Base-by-base conservation (phyloP, 2,113 vertebrate species). In the Rhagologus leucostigma region DNA sequence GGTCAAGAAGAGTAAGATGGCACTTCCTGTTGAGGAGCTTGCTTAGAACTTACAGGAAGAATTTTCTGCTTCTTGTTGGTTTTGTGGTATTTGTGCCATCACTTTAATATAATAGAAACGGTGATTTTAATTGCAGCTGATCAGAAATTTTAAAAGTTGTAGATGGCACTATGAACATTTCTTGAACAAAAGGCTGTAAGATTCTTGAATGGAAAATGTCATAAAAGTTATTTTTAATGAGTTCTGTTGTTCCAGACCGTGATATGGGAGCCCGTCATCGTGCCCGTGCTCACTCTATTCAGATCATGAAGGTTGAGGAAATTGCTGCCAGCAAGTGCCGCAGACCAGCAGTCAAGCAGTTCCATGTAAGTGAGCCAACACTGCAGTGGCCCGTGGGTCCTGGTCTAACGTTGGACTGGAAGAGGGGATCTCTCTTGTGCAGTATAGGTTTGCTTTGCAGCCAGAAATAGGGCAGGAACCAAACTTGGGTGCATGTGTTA, bases 231-330 rank as follows among this genome's bases (percentile, higher is more conserved):
- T 84, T 81, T 62, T 37, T 35, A 64, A 92, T 22, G 71, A 69
- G 16, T 63, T 52, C 9, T 82, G 17, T 62, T 62, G 47, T 77
- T 86, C 3, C 93, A 99, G 99, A 99, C 92, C 98, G 99, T 1
- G 99, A 99, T 47, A 99, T 99, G 99, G 99, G 99, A 20, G 99
- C 99, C 91, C 98, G 99, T 75, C 99, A 99, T 67, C 99, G 99
- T 5, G 99, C 99, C 59, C 98, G 99, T 3, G 99, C 99, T 75
- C 99, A 99, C 92, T 98, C 99, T 23, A 99, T 99, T 97, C 99
- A 99, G 98, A 99, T 99, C 95, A 99, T 99, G 99, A 99, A 99
- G 94, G 99, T 99, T 16, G 99, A 99, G 94, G 98, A 99, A 69
- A 99, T 99, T 7, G 96, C 99, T 6, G 99, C 99, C 70, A 99